Evolutionary conservation across 1,140 invertebrate genomes (phyloP).

Genomic region (Dreissena rostriformis): DNA sequence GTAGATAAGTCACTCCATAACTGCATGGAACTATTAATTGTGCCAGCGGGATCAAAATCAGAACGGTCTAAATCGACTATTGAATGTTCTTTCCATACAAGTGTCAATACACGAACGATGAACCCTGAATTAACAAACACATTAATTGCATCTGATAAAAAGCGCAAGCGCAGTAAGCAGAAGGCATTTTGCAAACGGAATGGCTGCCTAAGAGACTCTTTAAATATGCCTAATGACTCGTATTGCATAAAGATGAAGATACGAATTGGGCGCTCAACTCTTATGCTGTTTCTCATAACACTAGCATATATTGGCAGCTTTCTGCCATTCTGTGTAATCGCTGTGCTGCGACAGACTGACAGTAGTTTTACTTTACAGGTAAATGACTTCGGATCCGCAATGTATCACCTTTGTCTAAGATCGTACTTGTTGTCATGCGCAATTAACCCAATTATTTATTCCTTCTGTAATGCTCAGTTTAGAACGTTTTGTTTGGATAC

Average conservation of each 20-base stretch:
- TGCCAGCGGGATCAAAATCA: neutral
- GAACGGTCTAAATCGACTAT: neutral
- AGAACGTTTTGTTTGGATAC: constrained; percentile 46
- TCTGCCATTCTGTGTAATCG: constrained; percentile 45
- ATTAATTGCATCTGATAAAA: neutral
- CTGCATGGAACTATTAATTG: neutral
- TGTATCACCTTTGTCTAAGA: constrained; percentile 48
- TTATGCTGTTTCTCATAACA: constrained; percentile 50
- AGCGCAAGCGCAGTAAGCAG: neutral
- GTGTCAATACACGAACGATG: neutral
- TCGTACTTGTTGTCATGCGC: constrained; percentile 52
- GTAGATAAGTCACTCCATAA: neutral
- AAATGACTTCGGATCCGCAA: neutral
- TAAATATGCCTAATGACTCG: constrained; percentile 22
- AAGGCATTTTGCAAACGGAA: constrained; percentile 10
- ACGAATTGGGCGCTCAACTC: constrained; percentile 37
- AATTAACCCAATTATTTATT: constrained; percentile 54
- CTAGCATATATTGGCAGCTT: constrained; percentile 42
- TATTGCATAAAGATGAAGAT: constrained; percentile 31
- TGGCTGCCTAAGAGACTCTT: constrained; percentile 6
- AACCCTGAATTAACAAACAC: neutral
- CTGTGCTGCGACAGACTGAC: constrained; percentile 31
- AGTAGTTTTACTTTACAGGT: neutral
- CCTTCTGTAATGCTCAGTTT: constrained; percentile 55
- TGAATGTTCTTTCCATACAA: neutral